Conservation (phyloP, 1,140 invertebrate genomes). For the Cylas formicarius region DNA sequence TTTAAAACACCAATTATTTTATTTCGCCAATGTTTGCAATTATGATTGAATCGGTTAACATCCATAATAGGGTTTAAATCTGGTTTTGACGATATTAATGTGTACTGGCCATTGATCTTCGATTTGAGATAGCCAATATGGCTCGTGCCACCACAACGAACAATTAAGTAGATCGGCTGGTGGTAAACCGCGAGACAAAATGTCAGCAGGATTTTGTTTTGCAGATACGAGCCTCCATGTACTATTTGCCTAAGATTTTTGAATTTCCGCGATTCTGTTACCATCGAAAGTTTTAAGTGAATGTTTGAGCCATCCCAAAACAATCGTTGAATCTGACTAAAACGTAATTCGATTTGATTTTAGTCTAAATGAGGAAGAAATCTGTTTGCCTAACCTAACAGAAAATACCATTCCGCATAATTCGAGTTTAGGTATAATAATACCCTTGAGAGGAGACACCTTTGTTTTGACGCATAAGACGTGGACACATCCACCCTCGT, state of each 20-base stretch:
- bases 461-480: too few relatives aligned
- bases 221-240: constrained; percentile 11
- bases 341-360: neutral
- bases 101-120: neutral
- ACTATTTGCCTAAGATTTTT: constrained; percentile 2
- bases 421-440: too few relatives aligned
- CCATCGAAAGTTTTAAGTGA: constrained; percentile 19
- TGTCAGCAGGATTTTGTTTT: constrained; percentile 19
- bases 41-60: constrained; percentile 2
- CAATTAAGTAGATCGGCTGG: constrained; percentile 5
- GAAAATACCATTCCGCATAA: too few relatives aligned
- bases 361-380: neutral
- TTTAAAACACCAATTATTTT: neutral
- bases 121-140: constrained; percentile 8
- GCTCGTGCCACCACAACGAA: constrained; percentile 21
- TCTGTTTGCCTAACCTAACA: constrained; percentile 8
- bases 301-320: constrained; percentile 20
- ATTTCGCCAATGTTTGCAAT: constrained; percentile 1
- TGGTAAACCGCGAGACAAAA: constrained; percentile 7
- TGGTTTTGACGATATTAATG: neutral
- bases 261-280: constrained; percentile 17
- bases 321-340: constrained; percentile 15
- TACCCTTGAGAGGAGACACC: too few relatives aligned
- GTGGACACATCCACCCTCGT: too few relatives aligned
- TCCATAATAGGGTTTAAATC: neutral